Evolutionary conservation across 2,113 vertebrate species (phyloP).

Genomic region (Rissa tridactyla): DNA sequence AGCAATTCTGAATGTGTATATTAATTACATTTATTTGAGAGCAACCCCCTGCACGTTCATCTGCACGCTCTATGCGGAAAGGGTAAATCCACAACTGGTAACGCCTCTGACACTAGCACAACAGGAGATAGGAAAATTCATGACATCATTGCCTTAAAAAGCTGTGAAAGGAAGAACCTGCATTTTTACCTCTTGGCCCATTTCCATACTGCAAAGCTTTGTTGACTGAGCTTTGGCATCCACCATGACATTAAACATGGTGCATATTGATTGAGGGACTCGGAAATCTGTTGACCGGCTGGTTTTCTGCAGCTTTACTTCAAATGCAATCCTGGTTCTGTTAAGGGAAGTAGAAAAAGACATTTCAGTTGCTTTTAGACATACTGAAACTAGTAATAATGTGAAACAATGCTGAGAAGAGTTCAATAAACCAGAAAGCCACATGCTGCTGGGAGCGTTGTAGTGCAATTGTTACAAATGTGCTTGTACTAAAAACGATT

Average conservation of each 20-base stretch:
- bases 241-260: slow-evolving; percentile 99
- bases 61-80: slow-evolving; percentile 9
- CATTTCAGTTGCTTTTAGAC: slow-evolving; percentile 50
- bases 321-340: slow-evolving; percentile 96
- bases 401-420: slow-evolving; percentile 43
- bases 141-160: slow-evolving; percentile 52
- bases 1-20: slow-evolving; percentile 26
- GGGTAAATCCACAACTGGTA: slow-evolving; percentile 55
- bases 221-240: slow-evolving; percentile 97
- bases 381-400: slow-evolving; percentile 2
- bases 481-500: neutral
- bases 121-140: slow-evolving; percentile 59
- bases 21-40: slow-evolving; percentile 54
- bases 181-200: slow-evolving; percentile 95
- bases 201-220: slow-evolving; percentile 98
- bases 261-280: slow-evolving; percentile 98
- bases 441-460: neutral
- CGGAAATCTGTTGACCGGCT: slow-evolving; percentile 97
- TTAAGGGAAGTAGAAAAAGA: slow-evolving; percentile 63
- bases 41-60: slow-evolving; percentile 53
- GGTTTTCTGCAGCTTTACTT: slow-evolving; percentile 96
- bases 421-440: slow-evolving; percentile 40
- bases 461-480: neutral
- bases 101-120: slow-evolving; percentile 58
- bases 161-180: slow-evolving; percentile 39